Base-by-base conservation (phyloP, 1,140 invertebrate species). In the Dendroctonus ponderosae region DNA sequence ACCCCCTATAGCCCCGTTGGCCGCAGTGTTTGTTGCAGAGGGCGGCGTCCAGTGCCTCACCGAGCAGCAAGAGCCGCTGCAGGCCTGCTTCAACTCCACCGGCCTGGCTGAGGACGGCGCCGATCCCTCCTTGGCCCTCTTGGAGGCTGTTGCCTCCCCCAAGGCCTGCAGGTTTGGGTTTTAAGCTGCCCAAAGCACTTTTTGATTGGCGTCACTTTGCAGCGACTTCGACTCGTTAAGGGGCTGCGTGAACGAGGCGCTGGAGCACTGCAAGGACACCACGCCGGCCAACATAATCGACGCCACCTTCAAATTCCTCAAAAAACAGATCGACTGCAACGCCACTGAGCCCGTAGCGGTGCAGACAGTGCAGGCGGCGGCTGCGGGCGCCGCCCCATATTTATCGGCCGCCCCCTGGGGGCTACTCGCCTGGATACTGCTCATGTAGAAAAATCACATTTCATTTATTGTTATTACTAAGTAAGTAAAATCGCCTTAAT, bases 231-330 rank as follows among this genome's bases (percentile, higher is more conserved):
- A 76, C 0, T 79, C 81, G 8, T 72, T 91, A n/a, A 85, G 89
- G 75, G 59, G 64, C 1, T 93, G 91, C 73, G 81, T 88, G 0
- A 85, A 92, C 4, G 75, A 76, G 3, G 82, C 84, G 26, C 72
- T 93, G 65, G 88, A 89, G 68, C 82, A 79, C 9, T 93, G 91
- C 70, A 70, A 78, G 0, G 86, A 91, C 67, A 87, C 89, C 2
- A 91, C 90, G 0, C 87, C 91, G 0, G 89, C 88, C 37, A 93
- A 93, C 72, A 86, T 93, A 39, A 82, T 90, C 0, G 89, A 91
- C 56, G 86, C 89, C 5, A 79, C 92, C 38, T 89, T 92, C 71
- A 87, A 85, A 41, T 91, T 86, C 43, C 58, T 73, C 9, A 75
- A 71, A n/a, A 70, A 67, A 57, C 26, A 26, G 26, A 26, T 57